These are phyloP conservation scores for Myotis lucifugus DNA, from an alignment of 2,113 vertebrate species.

Conservation along the genomic window DNA sequence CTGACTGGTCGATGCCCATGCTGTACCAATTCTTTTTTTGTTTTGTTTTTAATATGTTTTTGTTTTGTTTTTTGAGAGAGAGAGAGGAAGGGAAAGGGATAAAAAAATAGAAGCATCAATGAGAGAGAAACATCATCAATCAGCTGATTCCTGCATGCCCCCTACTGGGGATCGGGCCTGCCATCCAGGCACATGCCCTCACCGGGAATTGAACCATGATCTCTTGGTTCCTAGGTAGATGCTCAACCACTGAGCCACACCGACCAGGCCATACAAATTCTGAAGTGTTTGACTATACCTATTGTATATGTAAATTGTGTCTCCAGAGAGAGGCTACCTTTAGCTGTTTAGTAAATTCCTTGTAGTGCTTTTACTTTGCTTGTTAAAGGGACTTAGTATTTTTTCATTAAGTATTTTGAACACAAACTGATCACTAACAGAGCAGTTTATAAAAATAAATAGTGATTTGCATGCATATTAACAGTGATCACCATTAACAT, in stretches of 20 bases:
- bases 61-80: neutral
- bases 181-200: no score
- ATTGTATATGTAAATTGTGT: neutral
- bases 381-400: neutral
- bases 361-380: constrained; percentile 20
- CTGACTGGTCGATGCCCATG: neutral
- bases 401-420: constrained; percentile 36
- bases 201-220: no score
- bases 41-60: no score
- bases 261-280: no score
- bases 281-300: constrained; percentile 29
- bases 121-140: no score
- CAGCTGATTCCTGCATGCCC: no score
- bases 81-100: no score
- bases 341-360: constrained; percentile 18
- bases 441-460: constrained; percentile 19
- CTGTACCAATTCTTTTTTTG: neutral
- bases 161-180: no score
- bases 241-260: no score
- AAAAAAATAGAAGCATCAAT: no score
- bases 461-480: neutral
- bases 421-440: constrained; percentile 6
- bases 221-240: no score
- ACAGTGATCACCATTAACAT: neutral
- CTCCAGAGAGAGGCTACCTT: neutral